Evolutionary conservation across 2,113 vertebrate species (phyloP).

Genomic region (Peromyscus maniculatus): DNA sequence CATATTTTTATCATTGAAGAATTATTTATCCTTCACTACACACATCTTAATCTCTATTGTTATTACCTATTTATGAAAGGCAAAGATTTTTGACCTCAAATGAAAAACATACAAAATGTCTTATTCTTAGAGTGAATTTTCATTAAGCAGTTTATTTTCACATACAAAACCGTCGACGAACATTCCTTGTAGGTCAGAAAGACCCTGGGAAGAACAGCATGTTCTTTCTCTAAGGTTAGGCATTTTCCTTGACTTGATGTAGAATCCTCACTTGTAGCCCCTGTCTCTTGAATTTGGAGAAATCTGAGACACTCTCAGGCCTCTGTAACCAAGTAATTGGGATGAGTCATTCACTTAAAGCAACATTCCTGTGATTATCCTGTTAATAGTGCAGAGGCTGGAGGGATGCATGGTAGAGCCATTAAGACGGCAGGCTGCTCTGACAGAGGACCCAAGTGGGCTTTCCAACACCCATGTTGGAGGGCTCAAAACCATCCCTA

Average conservation of each 20-base stretch:
- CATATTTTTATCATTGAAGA: neutral
- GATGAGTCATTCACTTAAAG: neutral
- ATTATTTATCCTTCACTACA: conserved; percentile 10
- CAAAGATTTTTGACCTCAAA: conserved; percentile 38
- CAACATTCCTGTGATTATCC: neutral
- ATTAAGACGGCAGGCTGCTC: neutral
- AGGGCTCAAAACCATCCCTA: no score
- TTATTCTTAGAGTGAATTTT: conserved; percentile 28
- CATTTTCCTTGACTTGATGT: neutral
- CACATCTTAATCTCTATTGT: conserved; percentile 48
- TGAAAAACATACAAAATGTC: neutral
- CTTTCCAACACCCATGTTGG: neutral
- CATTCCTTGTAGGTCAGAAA: conserved; percentile 13
- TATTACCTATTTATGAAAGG: neutral
- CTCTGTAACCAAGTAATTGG: neutral
- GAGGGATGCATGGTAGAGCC: no score
- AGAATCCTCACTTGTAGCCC: neutral
- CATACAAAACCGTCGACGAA: neutral
- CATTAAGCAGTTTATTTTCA: conserved; percentile 5
- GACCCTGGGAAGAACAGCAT: neutral
- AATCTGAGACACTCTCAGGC: neutral
- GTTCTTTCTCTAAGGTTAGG: neutral
- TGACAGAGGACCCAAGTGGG: neutral
- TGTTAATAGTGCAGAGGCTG: neutral
- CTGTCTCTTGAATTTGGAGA: neutral